Conservation (phyloP, 1,140 invertebrate species). For the Melipona quadrifasciata region DNA sequence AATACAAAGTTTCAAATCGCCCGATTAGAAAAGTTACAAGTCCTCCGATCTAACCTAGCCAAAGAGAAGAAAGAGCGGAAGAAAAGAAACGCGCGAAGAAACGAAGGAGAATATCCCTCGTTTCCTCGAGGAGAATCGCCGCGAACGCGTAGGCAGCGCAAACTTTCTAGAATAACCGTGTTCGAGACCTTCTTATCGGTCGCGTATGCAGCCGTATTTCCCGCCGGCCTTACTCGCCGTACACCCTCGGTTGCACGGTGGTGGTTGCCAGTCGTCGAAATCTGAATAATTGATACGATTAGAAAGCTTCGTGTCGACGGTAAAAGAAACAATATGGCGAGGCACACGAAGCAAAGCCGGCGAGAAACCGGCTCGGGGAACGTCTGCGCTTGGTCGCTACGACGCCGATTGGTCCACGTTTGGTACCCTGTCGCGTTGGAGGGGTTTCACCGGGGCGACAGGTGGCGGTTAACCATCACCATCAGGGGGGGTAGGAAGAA, state of each 20-base stretch:
- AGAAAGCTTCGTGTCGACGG: conserved; percentile 45
- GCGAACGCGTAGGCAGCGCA: background rate
- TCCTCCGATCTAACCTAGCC: too few relatives aligned
- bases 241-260: background rate
- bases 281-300: conserved; percentile 66
- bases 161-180: background rate
- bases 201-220: too few relatives aligned
- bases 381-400: conserved; percentile 69
- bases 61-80: too few relatives aligned
- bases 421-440: conserved; percentile 49
- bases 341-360: background rate
- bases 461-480: conserved; percentile 17
- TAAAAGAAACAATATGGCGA: conserved; percentile 55
- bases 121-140: background rate
- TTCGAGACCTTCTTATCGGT: conserved; percentile 5
- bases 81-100: background rate
- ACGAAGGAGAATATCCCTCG: background rate
- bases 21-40: too few relatives aligned
- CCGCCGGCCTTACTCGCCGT: background rate
- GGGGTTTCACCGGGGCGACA: conserved; percentile 19
- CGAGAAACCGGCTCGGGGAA: conserved; percentile 33
- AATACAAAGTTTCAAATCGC: too few relatives aligned
- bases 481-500: background rate
- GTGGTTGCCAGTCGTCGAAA: conserved; percentile 15
- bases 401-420: conserved; percentile 77